phyloP scores from a whole-genome alignment of 2,797 vertebrate genomes.

The Acanthornis magna region DNA sequence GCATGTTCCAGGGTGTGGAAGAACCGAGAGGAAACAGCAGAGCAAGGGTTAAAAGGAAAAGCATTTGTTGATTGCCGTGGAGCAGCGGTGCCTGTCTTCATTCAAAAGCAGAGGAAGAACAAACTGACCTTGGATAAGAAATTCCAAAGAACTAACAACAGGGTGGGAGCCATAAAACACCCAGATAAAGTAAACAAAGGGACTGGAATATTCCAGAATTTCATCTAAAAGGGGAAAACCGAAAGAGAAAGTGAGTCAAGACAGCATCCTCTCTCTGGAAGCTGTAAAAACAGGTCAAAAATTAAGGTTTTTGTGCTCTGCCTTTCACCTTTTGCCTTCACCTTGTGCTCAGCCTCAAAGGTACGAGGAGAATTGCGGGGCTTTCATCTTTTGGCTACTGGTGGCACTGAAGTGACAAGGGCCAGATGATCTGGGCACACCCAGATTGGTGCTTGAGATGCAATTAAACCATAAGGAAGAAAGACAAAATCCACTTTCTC shows the following conservation, averaged over 20 bases:
- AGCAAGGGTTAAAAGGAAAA: background rate
- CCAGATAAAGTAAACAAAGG: background rate
- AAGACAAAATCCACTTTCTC: background rate
- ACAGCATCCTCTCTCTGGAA: background rate
- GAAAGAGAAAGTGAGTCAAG: background rate
- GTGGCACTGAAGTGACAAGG: background rate
- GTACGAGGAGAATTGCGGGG: background rate
- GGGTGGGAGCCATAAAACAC: background rate
- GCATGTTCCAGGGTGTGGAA: background rate
- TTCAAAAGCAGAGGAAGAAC: background rate
- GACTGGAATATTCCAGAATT: background rate
- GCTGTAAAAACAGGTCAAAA: background rate
- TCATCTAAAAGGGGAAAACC: background rate
- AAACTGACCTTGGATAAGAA: background rate
- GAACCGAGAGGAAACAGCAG: background rate
- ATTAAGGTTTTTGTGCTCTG: background rate
- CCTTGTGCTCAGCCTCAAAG: background rate
- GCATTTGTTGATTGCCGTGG: background rate
- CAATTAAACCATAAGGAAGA: background rate
- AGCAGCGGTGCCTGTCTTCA: background rate
- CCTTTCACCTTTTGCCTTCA: background rate
- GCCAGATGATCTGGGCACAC: background rate
- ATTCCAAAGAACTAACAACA: background rate
- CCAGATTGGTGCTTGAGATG: background rate
- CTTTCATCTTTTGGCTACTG: background rate